These are phyloP conservation scores for Acanthornis magna DNA, from an alignment of 2,797 vertebrate species.

Conservation along the genomic window DNA sequence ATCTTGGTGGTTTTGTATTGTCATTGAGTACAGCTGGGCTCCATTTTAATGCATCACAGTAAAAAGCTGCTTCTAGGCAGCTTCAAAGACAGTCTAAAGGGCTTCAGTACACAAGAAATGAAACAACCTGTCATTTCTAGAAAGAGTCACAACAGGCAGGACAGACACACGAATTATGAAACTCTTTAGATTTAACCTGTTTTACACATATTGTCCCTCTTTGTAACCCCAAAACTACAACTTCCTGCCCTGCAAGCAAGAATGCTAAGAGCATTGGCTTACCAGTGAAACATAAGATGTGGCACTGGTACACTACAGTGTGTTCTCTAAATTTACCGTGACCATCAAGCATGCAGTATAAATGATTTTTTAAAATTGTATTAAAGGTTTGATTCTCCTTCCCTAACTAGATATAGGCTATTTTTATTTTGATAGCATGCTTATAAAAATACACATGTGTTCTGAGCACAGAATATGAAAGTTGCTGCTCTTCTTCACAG, in stretches of 20 bases:
- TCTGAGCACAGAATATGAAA: rapidly evolving
- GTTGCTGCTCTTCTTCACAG: neutral
- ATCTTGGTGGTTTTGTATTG: neutral
- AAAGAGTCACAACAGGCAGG: neutral
- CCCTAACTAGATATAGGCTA: neutral
- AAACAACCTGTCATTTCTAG: neutral
- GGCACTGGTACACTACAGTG: neutral
- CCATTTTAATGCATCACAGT: rapidly evolving
- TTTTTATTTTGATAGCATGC: neutral
- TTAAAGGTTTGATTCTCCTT: neutral
- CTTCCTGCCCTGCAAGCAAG: neutral
- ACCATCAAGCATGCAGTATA: neutral
- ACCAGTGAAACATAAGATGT: neutral
- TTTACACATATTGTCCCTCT: neutral
- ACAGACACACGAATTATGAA: neutral
- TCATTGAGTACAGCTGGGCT: neutral
- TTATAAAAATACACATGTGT: rapidly evolving
- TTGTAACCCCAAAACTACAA: neutral
- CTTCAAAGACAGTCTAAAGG: neutral
- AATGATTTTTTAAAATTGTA: neutral
- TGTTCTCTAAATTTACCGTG: neutral
- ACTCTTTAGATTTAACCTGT: neutral
- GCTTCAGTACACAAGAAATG: neutral
- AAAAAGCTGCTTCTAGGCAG: neutral
- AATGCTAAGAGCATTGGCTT: neutral